phyloP scores from a whole-genome alignment of 1,140 invertebrate genomes.

The Panonychus citri region DNA sequence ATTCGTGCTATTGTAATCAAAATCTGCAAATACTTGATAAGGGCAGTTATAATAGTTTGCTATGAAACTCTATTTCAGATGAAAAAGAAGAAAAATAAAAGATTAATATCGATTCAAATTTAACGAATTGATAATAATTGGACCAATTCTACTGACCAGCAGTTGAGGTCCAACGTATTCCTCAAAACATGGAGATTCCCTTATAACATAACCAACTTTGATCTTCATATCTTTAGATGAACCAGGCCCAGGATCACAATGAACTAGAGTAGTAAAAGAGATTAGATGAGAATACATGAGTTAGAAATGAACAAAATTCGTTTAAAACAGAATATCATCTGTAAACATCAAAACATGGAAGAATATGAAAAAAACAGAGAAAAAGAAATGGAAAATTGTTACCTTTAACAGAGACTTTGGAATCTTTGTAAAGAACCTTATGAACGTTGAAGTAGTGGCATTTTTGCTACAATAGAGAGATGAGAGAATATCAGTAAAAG shows the following conservation, averaged over 20 bases:
- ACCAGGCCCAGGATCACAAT: neutral
- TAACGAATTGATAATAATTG: too few relatives aligned
- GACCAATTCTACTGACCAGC: conserved; percentile 14
- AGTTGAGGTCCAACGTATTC: conserved; percentile 20
- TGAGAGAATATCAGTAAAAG: too few relatives aligned
- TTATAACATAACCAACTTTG: conserved; percentile 18
- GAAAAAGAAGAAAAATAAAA: neutral
- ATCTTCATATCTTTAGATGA: conserved; percentile 10
- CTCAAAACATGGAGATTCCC: conserved; percentile 22
- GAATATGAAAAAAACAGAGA: neutral
- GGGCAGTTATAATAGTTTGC: conserved; percentile 10
- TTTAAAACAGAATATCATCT: too few relatives aligned
- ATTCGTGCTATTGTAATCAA: conserved; percentile 4
- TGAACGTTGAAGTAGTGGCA: conserved; percentile 15
- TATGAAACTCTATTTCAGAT: conserved; percentile 10
- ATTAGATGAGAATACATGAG: conserved; percentile 2
- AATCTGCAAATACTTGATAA: conserved; percentile 1
- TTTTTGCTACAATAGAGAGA: conserved; percentile 10
- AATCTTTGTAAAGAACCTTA: conserved; percentile 19
- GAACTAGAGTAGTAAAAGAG: conserved; percentile 3
- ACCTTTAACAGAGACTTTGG: conserved; percentile 17
- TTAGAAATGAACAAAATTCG: neutral
- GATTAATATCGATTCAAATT: neutral
- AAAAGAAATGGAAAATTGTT: conserved; percentile 2
- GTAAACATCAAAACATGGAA: neutral